Evolutionary conservation across 2,797 vertebrate genomes (phyloP).

Genomic region (Scomberomorus guttatus): DNA sequence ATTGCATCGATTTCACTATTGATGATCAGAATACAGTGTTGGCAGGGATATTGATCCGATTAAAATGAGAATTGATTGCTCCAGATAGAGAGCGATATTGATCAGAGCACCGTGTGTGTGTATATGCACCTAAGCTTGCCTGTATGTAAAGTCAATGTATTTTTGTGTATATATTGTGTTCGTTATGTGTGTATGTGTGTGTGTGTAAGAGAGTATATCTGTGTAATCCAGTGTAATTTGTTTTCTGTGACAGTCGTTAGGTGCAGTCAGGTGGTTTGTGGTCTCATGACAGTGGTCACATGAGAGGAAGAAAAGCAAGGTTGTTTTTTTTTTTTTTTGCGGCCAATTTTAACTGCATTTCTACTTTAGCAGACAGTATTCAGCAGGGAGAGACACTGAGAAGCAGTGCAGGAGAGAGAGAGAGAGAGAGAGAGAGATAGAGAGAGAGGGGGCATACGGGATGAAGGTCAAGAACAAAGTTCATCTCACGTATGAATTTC

Average conservation of each 20-base stretch:
- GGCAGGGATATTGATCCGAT: conserved; percentile 50
- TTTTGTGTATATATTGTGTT: background rate
- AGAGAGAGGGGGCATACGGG: background rate
- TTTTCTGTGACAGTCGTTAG: conserved; percentile 64
- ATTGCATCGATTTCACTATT: conserved; percentile 49
- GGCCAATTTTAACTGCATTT: conserved; percentile 22
- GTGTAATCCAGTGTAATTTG: conserved; percentile 56
- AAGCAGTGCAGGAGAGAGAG: background rate
- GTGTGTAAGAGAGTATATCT: background rate
- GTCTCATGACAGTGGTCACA: conserved; percentile 68
- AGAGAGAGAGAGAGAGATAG: background rate
- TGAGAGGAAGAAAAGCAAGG: conserved; percentile 30
- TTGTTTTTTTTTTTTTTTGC: conserved; percentile 14
- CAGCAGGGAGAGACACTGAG: conserved; percentile 1
- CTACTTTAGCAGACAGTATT: conserved; percentile 14
- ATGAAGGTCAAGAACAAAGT: conserved; percentile 48
- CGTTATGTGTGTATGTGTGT: background rate
- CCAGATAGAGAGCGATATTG: conserved; percentile 51
- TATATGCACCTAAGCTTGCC: background rate
- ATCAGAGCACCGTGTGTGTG: conserved; percentile 18
- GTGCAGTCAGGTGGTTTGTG: conserved; percentile 57
- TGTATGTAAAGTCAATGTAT: background rate
- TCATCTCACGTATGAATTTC: conserved; percentile 26
- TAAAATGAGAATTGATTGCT: conserved; percentile 69
- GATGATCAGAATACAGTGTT: conserved; percentile 65